phyloP scores from a whole-genome alignment of 2,888 invertebrate genomes.

The Aphidius colemani region DNA sequence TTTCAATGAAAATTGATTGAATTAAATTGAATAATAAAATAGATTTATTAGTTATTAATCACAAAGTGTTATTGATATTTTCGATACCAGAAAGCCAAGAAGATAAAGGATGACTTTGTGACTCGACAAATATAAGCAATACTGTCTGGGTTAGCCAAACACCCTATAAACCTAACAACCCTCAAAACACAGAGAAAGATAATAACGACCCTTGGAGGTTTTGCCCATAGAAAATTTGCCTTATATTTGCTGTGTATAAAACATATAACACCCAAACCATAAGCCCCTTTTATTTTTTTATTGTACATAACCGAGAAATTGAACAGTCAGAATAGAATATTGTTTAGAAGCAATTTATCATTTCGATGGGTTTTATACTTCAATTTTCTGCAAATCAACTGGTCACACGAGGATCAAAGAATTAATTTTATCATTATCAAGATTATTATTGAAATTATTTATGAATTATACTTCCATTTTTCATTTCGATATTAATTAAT shows the following conservation, averaged over 20 bases:
- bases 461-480: too few relatives aligned
- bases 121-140: conserved; percentile 50
- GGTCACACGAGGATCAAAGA: conserved; percentile 16
- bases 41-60: too few relatives aligned
- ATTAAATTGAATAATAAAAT: too few relatives aligned
- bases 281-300: neutral
- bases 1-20: too few relatives aligned
- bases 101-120: conserved; percentile 40
- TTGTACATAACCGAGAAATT: too few relatives aligned
- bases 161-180: conserved; percentile 41
- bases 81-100: neutral
- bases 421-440: neutral
- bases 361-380: neutral
- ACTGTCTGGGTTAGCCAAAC: conserved; percentile 49
- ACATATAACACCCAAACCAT: conserved; percentile 22
- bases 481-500: too few relatives aligned
- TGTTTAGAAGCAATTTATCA: conserved; percentile 1
- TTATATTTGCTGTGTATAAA: conserved; percentile 37
- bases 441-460: neutral
- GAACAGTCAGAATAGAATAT: too few relatives aligned
- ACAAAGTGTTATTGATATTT: too few relatives aligned
- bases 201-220: conserved; percentile 31
- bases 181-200: conserved; percentile 6
- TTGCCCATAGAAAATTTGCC: conserved; percentile 35
- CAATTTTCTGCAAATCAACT: neutral